Percentiles rank a stretch among this genome's conserved stretches.
phyloP scores from a whole-genome alignment of 2,113 vertebrate species.

The Tursiops truncatus region DNA sequence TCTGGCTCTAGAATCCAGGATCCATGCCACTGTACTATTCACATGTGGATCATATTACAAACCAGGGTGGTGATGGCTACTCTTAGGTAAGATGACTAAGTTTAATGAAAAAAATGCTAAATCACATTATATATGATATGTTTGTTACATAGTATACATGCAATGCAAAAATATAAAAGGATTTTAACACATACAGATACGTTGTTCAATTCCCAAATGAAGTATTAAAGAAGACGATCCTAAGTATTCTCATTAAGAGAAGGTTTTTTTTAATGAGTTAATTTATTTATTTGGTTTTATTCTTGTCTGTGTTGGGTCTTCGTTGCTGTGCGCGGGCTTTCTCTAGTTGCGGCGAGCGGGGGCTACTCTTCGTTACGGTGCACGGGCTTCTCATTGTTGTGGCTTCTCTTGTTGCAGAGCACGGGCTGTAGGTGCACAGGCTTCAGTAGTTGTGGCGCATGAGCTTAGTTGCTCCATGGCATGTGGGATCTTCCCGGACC shows the following conservation, averaged over 20 bases:
- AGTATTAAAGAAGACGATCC: not conserved
- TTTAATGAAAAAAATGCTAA: not conserved
- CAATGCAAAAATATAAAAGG: not conserved
- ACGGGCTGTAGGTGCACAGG: too few species aligned
- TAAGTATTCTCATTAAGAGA: slow-evolving; percentile 9
- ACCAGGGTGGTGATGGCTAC: not conserved
- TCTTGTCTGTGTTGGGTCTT: too few species aligned
- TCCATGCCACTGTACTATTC: not conserved
- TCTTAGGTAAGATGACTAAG: slow-evolving; percentile 5
- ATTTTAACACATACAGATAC: not conserved
- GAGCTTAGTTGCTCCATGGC: too few species aligned
- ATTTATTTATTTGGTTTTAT: too few species aligned
- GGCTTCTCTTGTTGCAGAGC: too few species aligned
- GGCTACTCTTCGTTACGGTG: too few species aligned
- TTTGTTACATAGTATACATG: not conserved
- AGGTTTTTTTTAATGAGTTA: too few species aligned
- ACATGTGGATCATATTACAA: slow-evolving; percentile 7
- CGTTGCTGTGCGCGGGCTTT: too few species aligned
- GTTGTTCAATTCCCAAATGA: not conserved
- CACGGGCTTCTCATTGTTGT: too few species aligned
- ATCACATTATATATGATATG: not conserved
- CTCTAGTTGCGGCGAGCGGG: too few species aligned
- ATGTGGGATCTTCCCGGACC: too few species aligned
- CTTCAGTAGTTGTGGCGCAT: too few species aligned
- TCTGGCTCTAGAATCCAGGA: not conserved